Conservation (phyloP, 2,797 vertebrate genomes). For the Enteromius paludinosus region DNA sequence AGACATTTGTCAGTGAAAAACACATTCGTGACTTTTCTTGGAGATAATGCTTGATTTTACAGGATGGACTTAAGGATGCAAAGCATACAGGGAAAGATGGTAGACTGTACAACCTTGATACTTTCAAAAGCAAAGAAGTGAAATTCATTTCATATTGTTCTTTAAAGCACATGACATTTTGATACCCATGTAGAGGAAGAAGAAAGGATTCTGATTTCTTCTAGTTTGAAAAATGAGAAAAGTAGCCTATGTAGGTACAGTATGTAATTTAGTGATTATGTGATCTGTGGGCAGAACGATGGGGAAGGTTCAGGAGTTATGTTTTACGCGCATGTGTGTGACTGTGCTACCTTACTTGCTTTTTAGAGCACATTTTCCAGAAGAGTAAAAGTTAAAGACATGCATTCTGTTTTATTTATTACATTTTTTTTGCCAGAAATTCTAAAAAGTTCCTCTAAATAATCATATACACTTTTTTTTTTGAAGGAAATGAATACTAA, state of each 20-base stretch:
- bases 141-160: neutral
- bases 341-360: neutral
- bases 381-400: neutral
- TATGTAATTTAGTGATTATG: neutral
- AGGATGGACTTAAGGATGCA: neutral
- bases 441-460: neutral
- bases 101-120: constrained; percentile 12
- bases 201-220: neutral
- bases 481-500: neutral
- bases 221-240: neutral
- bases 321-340: neutral
- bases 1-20: neutral
- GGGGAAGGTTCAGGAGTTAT: neutral
- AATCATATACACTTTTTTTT: neutral
- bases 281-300: neutral
- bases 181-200: neutral
- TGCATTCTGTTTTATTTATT: neutral
- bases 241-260: neutral
- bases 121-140: neutral
- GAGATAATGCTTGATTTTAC: neutral
- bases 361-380: neutral
- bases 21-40: neutral
- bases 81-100: neutral
- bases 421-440: too few relatives aligned
- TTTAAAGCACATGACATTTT: neutral